Conservation (phyloP, 2,113 vertebrate species). For the Cynoglossus semilaevis region DNA sequence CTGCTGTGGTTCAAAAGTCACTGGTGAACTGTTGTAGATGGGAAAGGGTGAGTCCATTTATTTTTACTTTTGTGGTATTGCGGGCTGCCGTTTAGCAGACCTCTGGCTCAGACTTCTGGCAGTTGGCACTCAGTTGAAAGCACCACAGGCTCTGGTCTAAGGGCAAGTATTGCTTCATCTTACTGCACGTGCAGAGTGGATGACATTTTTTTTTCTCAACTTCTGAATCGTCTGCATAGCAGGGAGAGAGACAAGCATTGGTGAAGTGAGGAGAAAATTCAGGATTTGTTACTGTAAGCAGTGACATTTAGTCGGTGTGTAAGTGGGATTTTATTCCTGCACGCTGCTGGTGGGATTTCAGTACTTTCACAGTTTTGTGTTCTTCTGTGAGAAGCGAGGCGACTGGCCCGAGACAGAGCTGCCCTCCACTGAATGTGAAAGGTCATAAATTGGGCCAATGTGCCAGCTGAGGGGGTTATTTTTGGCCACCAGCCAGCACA, state of each 20-base stretch:
- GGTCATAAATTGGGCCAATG: slow-evolving; percentile 65
- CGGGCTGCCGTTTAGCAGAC: slow-evolving; percentile 45
- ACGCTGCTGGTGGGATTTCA: slow-evolving; percentile 24
- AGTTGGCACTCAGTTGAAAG: slow-evolving; percentile 59
- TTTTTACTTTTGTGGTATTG: slow-evolving; percentile 62
- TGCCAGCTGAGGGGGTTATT: slow-evolving; percentile 71
- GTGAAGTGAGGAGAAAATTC: slow-evolving; percentile 4
- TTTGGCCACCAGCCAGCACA: slow-evolving; percentile 61
- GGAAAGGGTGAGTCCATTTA: slow-evolving; percentile 47
- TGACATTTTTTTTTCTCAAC: slow-evolving; percentile 41
- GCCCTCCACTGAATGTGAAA: slow-evolving; percentile 44
- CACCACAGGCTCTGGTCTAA: slow-evolving; percentile 48
- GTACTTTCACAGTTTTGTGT: slow-evolving; percentile 22
- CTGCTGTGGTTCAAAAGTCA: slow-evolving; percentile 17
- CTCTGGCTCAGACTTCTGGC: slow-evolving; percentile 53
- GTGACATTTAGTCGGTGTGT: slow-evolving; percentile 20
- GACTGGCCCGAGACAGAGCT: slow-evolving; percentile 19
- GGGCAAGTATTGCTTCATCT: slow-evolving; percentile 36
- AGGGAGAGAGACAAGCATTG: background rate
- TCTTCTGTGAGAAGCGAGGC: slow-evolving; percentile 34
- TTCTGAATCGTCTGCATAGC: slow-evolving; percentile 4
- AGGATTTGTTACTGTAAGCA: background rate
- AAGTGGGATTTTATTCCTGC: slow-evolving; percentile 5
- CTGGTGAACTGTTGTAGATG: slow-evolving; percentile 34
- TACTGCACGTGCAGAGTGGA: slow-evolving; percentile 36